Conservation (phyloP, 1,140 invertebrate species). For the Sarcophaga bullata region DNA sequence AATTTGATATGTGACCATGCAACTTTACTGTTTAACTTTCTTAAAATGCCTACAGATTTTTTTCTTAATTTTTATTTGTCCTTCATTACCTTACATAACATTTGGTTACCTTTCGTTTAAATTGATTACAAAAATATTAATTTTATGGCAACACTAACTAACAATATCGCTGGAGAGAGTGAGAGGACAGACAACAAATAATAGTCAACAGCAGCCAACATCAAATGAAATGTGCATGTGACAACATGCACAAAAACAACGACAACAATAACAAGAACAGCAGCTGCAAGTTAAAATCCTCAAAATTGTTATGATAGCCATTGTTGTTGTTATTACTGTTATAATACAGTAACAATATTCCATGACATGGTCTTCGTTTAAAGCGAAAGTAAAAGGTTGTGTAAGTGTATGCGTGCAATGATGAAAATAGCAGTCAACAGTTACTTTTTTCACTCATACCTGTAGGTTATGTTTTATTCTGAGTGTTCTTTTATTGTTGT, state of each 20-base stretch:
- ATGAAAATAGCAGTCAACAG: neutral
- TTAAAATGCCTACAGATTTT: too few species aligned
- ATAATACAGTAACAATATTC: neutral
- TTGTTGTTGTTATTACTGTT: neutral
- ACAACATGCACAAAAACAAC: slow-evolving; percentile 12
- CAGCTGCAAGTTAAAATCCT: too few species aligned
- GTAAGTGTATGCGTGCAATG: neutral
- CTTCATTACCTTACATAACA: too few species aligned
- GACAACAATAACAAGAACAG: neutral
- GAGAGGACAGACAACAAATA: neutral
- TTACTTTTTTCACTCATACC: neutral
- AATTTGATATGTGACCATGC: too few species aligned
- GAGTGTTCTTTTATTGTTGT: neutral
- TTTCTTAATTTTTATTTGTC: too few species aligned
- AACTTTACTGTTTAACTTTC: too few species aligned
- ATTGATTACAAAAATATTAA: too few species aligned
- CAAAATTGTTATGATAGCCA: neutral
- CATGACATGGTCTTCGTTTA: neutral
- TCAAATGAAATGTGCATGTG: slow-evolving; percentile 20
- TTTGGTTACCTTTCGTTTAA: too few species aligned
- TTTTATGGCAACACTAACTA: too few species aligned
- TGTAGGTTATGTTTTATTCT: neutral
- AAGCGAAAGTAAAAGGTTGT: too few species aligned
- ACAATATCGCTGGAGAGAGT: neutral
- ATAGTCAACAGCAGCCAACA: slow-evolving; percentile 19